A percentile compares a stretch with the other conserved stretches of the same genome.
phyloP scores from a whole-genome alignment of 2,888 invertebrate species.

The Macrosiphum euphorbiae region DNA sequence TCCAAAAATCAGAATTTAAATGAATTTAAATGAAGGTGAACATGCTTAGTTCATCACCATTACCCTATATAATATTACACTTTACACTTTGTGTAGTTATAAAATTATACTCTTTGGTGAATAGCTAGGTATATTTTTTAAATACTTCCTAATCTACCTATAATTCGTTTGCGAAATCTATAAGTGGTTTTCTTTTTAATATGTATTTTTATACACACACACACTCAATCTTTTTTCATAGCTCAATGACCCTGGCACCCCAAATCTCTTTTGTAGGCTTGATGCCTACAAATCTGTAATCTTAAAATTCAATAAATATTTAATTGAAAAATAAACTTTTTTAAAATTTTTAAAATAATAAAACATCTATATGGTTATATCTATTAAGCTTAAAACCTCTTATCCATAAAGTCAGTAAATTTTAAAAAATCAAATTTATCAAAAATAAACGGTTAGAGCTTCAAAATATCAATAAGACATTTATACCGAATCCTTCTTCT shows the following conservation, averaged over 20 bases:
- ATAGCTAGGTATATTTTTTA: neutral
- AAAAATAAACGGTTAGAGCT: neutral
- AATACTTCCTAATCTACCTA: neutral
- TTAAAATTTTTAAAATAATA: neutral
- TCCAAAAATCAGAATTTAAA: neutral
- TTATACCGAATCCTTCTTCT: neutral
- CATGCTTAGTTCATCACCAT: neutral
- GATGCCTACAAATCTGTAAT: too few species aligned
- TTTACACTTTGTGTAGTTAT: neutral
- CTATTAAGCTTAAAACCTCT: neutral
- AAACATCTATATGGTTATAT: neutral
- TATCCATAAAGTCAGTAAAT: neutral
- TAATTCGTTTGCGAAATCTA: neutral
- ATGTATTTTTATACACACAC: neutral
- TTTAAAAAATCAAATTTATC: neutral
- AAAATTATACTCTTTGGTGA: neutral
- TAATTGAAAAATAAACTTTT: neutral
- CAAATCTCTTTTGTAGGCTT: neutral
- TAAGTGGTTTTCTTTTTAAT: neutral
- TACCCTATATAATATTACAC: neutral
- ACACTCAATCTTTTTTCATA: neutral
- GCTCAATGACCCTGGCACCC: neutral
- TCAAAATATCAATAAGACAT: neutral
- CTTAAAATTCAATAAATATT: neutral
- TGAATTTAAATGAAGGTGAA: neutral